Evolutionary conservation across 2,888 invertebrate species (phyloP), one percentile per base, ranked within the genome.

Genomic region (Crepidodera aurea): DNA sequence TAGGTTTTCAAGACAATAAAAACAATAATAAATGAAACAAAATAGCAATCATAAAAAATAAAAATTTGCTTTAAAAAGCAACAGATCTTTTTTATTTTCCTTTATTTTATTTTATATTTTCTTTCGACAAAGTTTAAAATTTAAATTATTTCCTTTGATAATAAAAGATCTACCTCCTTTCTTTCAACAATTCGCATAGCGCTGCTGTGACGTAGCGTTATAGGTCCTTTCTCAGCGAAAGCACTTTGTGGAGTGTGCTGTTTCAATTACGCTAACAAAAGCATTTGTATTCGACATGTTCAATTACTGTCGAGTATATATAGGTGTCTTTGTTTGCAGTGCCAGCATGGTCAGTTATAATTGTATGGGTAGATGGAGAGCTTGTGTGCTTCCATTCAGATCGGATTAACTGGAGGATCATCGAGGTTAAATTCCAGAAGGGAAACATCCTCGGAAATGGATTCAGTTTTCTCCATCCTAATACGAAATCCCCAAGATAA

Each of bases 291-390:
- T 56, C 37, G 56, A 57, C 48, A 57, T 50, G 57, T 57, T 57
- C 57, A 57, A 57, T 48, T 57, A 48, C 27, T 40, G 57, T 57
- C 57, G 37, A 37, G 57, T 39, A 57, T 57, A 27, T 32, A 56
- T 34, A 57, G 56, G 56, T 50, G 48, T 57, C 48, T 57, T 57
- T 57, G 57, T 57, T 32, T n/a, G 25, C 29, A 27, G 16, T 19
- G 57, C 25, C 37, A 25, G 57, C 57, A 16, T 39, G 57, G 57
- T 57, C 57, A 57, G 57, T 57, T 57, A 57, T 57, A 57, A 57
- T 57, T 57, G 57, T 34, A 15, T 27, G 46, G 56, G 34, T 22
- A n/a, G 56, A 46, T 55, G 27, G 48, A 57, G 48, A 25, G 48
- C 12, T 32, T 19, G 37, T 34, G 57, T 19, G 39, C 37, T 16